Conservation (phyloP, 2,888 invertebrate genomes). For the Melikaiella ostensackeni region DNA sequence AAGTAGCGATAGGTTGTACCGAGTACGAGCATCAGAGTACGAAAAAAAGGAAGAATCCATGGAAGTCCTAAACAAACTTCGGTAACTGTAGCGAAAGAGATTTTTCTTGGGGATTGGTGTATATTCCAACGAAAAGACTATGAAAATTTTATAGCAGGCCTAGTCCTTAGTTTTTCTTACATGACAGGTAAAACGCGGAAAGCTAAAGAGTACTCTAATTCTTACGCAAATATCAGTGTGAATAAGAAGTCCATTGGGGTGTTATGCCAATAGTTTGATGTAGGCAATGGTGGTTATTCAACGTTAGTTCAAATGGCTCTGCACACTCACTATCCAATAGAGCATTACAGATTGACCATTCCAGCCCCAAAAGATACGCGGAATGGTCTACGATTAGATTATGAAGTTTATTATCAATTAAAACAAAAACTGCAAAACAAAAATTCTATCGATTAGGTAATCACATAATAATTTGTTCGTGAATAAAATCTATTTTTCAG, state of each 20-base stretch:
- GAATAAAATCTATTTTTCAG: not conserved
- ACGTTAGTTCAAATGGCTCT: slow-evolving; percentile 3
- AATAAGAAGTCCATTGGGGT: slow-evolving; percentile 44
- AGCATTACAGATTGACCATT: slow-evolving; percentile 22
- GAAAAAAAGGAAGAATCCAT: slow-evolving; percentile 12
- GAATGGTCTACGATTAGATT: slow-evolving; percentile 9
- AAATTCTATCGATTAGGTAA: not conserved
- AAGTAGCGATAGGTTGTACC: slow-evolving; percentile 13
- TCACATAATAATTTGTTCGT: not conserved
- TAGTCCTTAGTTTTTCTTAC: slow-evolving; percentile 42
- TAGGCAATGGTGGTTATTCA: not conserved
- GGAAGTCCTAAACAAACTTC: not conserved
- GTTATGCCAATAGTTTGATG: slow-evolving; percentile 39
- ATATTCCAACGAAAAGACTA: slow-evolving; percentile 30
- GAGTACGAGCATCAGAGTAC: slow-evolving; percentile 27
- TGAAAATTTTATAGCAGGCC: slow-evolving; percentile 41
- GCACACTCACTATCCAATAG: slow-evolving; percentile 13
- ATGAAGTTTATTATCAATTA: slow-evolving; percentile 11
- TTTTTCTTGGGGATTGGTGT: slow-evolving; percentile 46
- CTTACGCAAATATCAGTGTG: slow-evolving; percentile 36
- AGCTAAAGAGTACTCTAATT: slow-evolving; percentile 32
- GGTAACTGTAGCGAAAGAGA: slow-evolving; percentile 15
- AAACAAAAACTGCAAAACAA: slow-evolving; percentile 17
- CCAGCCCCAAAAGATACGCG: slow-evolving; percentile 1
- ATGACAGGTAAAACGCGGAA: slow-evolving; percentile 41